These are phyloP conservation scores for Epicauta chinensis DNA, from an alignment of 1,140 invertebrate genomes.

Conservation along the genomic window DNA sequence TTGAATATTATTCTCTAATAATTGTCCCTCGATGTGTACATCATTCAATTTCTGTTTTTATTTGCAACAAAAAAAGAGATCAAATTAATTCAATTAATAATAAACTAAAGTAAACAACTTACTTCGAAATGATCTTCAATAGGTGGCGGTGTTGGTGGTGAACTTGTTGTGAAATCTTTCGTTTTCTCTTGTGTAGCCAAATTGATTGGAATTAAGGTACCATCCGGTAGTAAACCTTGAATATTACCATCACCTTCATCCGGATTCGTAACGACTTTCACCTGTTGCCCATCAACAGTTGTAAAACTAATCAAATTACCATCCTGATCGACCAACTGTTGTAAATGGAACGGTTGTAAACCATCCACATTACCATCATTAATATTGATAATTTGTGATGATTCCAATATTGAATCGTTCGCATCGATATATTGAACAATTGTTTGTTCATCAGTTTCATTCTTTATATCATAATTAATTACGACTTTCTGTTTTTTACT, in stretches of 20 bases:
- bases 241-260: slow-evolving; percentile 45
- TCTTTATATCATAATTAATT: slow-evolving; percentile 5
- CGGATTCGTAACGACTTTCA: slow-evolving; percentile 48
- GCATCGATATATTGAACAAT: slow-evolving; percentile 12
- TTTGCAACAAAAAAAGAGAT: neutral
- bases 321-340: slow-evolving; percentile 57
- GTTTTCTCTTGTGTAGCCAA: slow-evolving; percentile 26
- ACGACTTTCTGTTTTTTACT: slow-evolving; percentile 3
- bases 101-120: neutral
- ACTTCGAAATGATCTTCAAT: slow-evolving; percentile 4
- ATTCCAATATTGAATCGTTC: slow-evolving; percentile 8
- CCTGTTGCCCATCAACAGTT: slow-evolving; percentile 55
- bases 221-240: slow-evolving; percentile 48
- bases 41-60: slow-evolving; percentile 5
- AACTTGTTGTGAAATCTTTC: too few species aligned
- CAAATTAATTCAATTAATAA: neutral
- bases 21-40: slow-evolving; percentile 5
- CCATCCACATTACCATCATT: slow-evolving; percentile 2
- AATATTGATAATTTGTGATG: slow-evolving; percentile 3
- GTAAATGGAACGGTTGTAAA: slow-evolving; percentile 22
- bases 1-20: slow-evolving; percentile 3
- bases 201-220: slow-evolving; percentile 45
- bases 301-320: slow-evolving; percentile 63
- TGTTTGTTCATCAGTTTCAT: neutral
- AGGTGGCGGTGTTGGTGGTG: neutral